Evolutionary conservation across 2,888 invertebrate species (phyloP), one percentile per base, ranked within the genome.

Genomic region (Bimastos eiseni): DNA sequence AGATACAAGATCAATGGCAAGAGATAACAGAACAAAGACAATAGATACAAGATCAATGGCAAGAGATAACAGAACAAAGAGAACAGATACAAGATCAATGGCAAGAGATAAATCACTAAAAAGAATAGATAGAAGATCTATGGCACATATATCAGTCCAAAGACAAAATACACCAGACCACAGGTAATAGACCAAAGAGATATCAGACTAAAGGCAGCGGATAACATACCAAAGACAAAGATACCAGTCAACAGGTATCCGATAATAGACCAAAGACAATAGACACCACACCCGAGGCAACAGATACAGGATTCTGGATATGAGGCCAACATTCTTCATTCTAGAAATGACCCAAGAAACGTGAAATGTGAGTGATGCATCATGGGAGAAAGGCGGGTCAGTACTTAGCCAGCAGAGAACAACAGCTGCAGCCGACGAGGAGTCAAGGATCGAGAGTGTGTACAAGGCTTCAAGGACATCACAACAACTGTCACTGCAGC

Each of bases 401-500:
- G 37, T 15, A 36, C 21, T 37, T 36, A 21, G 1, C 34, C n/a
- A 21, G 86, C 86, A 21, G 37, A 36, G 34, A 86, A 86, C 86
- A 86, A n/a, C 70, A n/a, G 41, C 41, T 41, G 41, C 41, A 41
- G 70, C 70, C 1, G 30, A 1, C 13, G 70, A 70, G 11, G 24
- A 70, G 70, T 70, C 70, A 70, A 70, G 70, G 0, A 70, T 70
- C 70, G 30, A 15, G 55, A 55, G 55, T 55, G 55, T 44, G 24
- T 49, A n/a, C 70, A n/a, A 11, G 70, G 70, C 8, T n/a, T 70
- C 70, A 70, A 70, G 70, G 70, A 70, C 70, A 1, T 70, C 70
- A 70, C 70, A 70, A 70, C 70, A 70, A 70, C 70, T 70, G 70
- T 70, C 70, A 70, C 70, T 70, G 11, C 70, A n/a, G 70, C 70